Percentiles rank a stretch among this genome's conserved stretches.
Evolutionary conservation across 1,140 invertebrate species (phyloP).

Genomic region (Achroia grisella): DNA sequence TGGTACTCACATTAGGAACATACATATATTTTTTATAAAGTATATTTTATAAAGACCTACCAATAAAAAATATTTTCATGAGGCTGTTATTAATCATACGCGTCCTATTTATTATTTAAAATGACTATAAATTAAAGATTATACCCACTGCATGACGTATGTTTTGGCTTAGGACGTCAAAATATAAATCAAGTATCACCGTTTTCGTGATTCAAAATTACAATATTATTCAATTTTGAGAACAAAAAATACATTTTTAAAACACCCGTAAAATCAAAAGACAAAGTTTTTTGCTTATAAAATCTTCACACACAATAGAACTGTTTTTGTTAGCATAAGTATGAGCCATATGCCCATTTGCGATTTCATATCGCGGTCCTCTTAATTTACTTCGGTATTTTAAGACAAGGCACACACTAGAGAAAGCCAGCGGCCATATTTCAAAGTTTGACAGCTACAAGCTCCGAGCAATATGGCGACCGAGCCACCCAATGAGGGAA

Average conservation of each 20-base stretch:
- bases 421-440: constrained; percentile 57
- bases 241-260: constrained; percentile 61
- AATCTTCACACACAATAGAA: constrained; percentile 12
- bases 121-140: constrained; percentile 48
- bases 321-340: constrained; percentile 8
- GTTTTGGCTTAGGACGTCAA: constrained; percentile 55
- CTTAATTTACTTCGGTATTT: constrained; percentile 43
- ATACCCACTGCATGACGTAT: constrained; percentile 43
- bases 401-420: constrained; percentile 65
- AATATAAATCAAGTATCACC: constrained; percentile 56
- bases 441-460: constrained; percentile 72
- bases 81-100: neutral
- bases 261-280: constrained; percentile 42
- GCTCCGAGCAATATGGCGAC: constrained; percentile 68
- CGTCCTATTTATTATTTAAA: constrained; percentile 38
- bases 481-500: constrained; percentile 66
- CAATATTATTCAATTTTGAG: constrained; percentile 58
- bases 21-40: too few species aligned
- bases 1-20: too few species aligned
- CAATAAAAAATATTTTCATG: too few species aligned
- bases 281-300: constrained; percentile 19
- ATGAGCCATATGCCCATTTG: constrained; percentile 9
- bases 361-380: constrained; percentile 28
- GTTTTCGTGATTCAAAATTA: constrained; percentile 33
- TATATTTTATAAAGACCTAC: too few species aligned